Base-by-base conservation (phyloP, 1,140 invertebrate species). In the Pteromalus puparum region DNA sequence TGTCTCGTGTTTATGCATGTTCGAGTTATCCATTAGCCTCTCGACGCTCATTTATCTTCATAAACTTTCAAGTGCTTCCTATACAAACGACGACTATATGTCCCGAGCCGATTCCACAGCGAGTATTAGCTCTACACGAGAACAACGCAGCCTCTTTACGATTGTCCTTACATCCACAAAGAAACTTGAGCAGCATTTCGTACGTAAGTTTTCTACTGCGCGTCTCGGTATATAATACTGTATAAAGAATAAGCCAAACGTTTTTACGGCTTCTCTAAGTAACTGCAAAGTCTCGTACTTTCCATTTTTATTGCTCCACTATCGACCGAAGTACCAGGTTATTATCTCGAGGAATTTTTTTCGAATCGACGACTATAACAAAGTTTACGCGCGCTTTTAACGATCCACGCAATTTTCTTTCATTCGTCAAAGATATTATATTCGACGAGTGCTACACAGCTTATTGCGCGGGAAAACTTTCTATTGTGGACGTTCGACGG, bases 211-310 rank as follows among this genome's bases (percentile, higher is more conserved):
- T 61, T 61, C 53, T 34, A 61, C 53, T n/a, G 53, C 21, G 46
- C 13, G 21, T 61, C 18, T 18, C 6, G 4, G 18, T 18, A 7
- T 7, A 61, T 53, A 53, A 53, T 61, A 21, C 7, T 9, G 1
- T 42, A 42, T 10, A 42, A 42, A 42, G 38, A 42, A 42, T 42
- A 42, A 42, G 1, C 38, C 9, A 42, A 61, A 21, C 53, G 53
- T 61, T 61, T 61, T 61, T 61, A 61, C 18, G 18, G 53, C 18
- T 61, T n/a, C 53, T 61, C 53, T 61, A 61, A 61, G 53, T 61
- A 61, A n/a, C 53, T 61, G 53, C 53, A n/a, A 61, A 61, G 53
- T 61, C 53, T 61, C 53, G 53, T 61, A 61, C 53, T 61, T 61
- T 61, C 53, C 18, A 21, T 61, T 61, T 61, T 61, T 61, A 61